These are phyloP conservation scores for Phasia obesa DNA, from an alignment of 2,888 invertebrate species.

Conservation along the genomic window DNA sequence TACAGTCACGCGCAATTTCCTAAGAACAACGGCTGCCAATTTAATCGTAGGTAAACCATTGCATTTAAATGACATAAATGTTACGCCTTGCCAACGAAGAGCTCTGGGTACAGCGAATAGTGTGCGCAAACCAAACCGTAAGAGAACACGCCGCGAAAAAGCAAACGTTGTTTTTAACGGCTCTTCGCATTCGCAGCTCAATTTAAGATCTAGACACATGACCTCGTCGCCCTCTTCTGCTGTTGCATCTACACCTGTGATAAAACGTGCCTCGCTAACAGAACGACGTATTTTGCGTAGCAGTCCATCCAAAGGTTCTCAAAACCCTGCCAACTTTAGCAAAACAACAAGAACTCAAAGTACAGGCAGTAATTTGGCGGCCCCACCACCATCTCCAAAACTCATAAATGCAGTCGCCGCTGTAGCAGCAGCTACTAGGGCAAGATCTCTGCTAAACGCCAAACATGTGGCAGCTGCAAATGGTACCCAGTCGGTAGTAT, in stretches of 20 bases:
- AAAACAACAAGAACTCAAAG: constrained; percentile 76
- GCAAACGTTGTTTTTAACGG: constrained; percentile 22
- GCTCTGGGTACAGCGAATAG: constrained; percentile 22
- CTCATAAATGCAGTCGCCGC: constrained; percentile 75
- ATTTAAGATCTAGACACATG: constrained; percentile 63
- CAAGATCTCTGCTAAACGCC: constrained; percentile 66
- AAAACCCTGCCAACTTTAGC: constrained; percentile 72
- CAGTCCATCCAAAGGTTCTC: constrained; percentile 57
- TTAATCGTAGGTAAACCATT: constrained; percentile 42
- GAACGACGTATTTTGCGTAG: constrained; percentile 72
- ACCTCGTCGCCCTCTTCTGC: not conserved
- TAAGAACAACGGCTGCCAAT: constrained; percentile 49
- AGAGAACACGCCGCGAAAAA: constrained; percentile 48
- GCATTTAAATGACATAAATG: constrained; percentile 53
- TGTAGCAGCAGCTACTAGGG: constrained; percentile 73
- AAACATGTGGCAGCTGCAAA: constrained; percentile 68
- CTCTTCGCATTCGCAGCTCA: constrained; percentile 35
- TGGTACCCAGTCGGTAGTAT: constrained; percentile 55
- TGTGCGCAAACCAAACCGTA: constrained; percentile 33
- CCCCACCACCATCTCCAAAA: constrained; percentile 78
- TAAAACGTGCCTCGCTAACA: constrained; percentile 66
- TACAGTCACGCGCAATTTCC: constrained; percentile 52
- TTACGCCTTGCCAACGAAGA: constrained; percentile 55
- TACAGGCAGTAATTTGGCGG: constrained; percentile 74
- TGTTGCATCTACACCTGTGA: constrained; percentile 59